Base-by-base conservation (phyloP, 2,797 vertebrate genomes). In the Myiotriccus ornatus region DNA sequence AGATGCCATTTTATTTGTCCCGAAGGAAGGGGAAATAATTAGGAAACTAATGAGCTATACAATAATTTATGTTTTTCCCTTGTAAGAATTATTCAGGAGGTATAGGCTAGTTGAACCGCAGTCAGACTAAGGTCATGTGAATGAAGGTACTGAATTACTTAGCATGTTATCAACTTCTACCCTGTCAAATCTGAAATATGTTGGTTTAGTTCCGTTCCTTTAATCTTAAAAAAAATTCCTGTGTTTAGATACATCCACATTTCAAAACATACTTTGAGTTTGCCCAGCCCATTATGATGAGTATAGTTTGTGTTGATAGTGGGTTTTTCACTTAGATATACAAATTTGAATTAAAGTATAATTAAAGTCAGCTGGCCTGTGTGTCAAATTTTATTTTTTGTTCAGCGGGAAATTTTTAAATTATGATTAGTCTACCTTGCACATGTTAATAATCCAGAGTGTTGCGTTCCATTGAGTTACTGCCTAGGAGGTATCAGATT, bases 61-160 rank as follows among this genome's bases (percentile, higher is more conserved):
- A 20, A 81, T 34, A 27, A 63, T 35, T 35, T 21, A 55, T 39
- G 4, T 27, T 96, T 74, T 89, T 76, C 32, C 25, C 21, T 57
- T 71, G 20, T 73, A 85, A 86, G 90, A 93, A 78, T 89, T 93
- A 67, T 56, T 92, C 78, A 86, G 84, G 82, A 96, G 41, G 43
- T 90, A 37, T 24, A 85, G 34, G 25, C 64, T 93, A 78, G 81
- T 63, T 92, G 77, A 90, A 73, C 55, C 62, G 75, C 68, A 83
- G 70, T 79, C 55, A 93, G 71, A 79, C 52, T 90, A 49, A 91
- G 56, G 83, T 82, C 44, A 15, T 47, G 7, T 39, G 47, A 87
- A 63, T 63, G 32, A 56, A 85, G 62, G 17, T 60, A 46, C 37
- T 80, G 35, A 70, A 76, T 69, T 89, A 32, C 47, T 81, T 57